Conservation (phyloP, 2,888 invertebrate species). For the Euclidia mi region DNA sequence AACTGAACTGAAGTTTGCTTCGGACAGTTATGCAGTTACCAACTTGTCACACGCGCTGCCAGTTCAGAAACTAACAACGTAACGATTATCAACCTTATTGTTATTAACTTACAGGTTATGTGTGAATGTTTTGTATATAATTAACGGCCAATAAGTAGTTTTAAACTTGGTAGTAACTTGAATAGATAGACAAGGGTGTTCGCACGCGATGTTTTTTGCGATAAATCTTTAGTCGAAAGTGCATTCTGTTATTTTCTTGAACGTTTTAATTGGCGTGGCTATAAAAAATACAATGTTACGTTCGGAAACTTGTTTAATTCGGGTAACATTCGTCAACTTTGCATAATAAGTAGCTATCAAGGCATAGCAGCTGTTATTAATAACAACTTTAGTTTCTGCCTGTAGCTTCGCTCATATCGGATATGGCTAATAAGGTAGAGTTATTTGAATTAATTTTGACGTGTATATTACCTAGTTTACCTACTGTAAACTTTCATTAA, state of each 20-base stretch:
- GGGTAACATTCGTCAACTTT: too few relatives aligned
- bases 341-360: too few relatives aligned
- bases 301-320: background rate
- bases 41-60: conserved; percentile 16
- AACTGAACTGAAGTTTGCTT: conserved; percentile 55
- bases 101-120: conserved; percentile 3
- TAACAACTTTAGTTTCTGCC: too few relatives aligned
- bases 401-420: too few relatives aligned
- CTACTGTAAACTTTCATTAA: too few relatives aligned
- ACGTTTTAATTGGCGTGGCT: conserved; percentile 9
- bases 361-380: too few relatives aligned
- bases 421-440: too few relatives aligned
- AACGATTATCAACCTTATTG: conserved; percentile 11
- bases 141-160: conserved; percentile 23
- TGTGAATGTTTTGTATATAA: conserved; percentile 1
- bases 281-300: conserved; percentile 2
- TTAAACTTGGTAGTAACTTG: conserved; percentile 30
- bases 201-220: conserved; percentile 52
- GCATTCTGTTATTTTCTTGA: conserved; percentile 43
- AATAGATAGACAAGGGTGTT: conserved; percentile 22
- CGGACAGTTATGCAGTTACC: conserved; percentile 24
- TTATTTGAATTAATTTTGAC: too few relatives aligned
- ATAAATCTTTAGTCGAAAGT: conserved; percentile 52
- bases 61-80: conserved; percentile 17
- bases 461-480: too few relatives aligned